phyloP scores from a whole-genome alignment of 2,888 invertebrate species.

The Protonemura montana region DNA sequence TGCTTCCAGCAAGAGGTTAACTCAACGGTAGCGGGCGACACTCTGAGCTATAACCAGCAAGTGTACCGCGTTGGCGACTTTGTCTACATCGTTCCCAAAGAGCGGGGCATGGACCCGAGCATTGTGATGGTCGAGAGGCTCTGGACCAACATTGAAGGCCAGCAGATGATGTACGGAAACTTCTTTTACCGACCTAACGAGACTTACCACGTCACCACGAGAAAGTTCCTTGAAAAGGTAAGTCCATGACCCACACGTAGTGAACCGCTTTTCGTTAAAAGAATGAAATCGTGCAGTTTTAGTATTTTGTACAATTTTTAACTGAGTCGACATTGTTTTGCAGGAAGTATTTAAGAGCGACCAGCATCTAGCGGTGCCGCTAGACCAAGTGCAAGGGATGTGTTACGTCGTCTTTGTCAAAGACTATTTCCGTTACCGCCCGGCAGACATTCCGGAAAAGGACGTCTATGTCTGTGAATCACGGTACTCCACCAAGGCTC shows the following conservation, averaged over 20 bases:
- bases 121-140: conserved; percentile 89
- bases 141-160: conserved; percentile 83
- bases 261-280: too few species aligned
- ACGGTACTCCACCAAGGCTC: conserved; percentile 83
- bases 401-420: conserved; percentile 94
- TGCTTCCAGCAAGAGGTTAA: conserved; percentile 32
- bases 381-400: conserved; percentile 84
- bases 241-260: too few species aligned
- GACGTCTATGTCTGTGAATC: conserved; percentile 98
- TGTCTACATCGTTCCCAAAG: conserved; percentile 83
- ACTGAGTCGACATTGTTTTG: conserved; percentile 42
- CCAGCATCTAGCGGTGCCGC: conserved; percentile 80
- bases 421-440: conserved; percentile 90
- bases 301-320: too few species aligned
- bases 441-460: conserved; percentile 87
- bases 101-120: conserved; percentile 72
- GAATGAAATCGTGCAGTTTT: too few species aligned
- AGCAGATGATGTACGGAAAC: conserved; percentile 90
- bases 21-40: conserved; percentile 59
- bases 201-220: conserved; percentile 93
- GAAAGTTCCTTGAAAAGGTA: conserved; percentile 90
- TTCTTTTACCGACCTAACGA: conserved; percentile 92
- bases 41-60: conserved; percentile 78
- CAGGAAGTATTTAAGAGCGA: conserved; percentile 95
- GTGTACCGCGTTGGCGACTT: conserved; percentile 87